Evolutionary conservation across 2,888 invertebrate genomes (phyloP).

Genomic region (Metellina segmentata): DNA sequence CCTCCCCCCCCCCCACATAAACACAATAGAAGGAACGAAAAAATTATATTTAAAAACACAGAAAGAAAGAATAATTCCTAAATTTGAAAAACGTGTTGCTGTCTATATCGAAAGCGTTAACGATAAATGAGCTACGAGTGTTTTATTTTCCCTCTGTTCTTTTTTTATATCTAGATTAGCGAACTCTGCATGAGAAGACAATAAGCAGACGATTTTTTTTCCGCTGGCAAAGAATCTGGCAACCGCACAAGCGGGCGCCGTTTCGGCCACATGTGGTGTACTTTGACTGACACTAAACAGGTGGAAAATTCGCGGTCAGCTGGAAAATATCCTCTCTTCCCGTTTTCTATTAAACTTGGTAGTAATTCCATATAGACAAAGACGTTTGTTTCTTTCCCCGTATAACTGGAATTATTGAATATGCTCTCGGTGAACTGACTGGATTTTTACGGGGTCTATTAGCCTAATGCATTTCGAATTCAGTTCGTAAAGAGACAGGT

Average conservation of each 20-base stretch:
- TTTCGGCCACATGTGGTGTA: constrained; percentile 66
- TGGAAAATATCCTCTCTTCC: constrained; percentile 46
- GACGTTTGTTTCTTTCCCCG: constrained; percentile 46
- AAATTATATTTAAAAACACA: neutral
- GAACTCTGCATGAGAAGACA: constrained; percentile 64
- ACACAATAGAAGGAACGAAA: neutral
- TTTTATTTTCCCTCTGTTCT: constrained; percentile 4
- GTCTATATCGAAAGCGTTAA: neutral
- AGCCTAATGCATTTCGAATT: constrained; percentile 24
- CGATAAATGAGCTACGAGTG: neutral
- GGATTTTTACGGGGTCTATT: constrained; percentile 32
- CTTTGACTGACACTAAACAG: constrained; percentile 69
- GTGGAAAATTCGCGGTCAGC: constrained; percentile 68
- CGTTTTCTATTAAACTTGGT: constrained; percentile 69
- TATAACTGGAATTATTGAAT: constrained; percentile 58
- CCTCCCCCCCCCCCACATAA: too few relatives aligned
- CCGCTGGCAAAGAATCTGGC: constrained; percentile 47
- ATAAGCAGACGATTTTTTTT: constrained; percentile 70
- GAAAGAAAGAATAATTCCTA: constrained; percentile 18
- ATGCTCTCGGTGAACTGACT: constrained; percentile 38
- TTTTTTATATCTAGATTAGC: constrained; percentile 43
- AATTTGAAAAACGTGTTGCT: neutral
- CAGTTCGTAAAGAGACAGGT: neutral
- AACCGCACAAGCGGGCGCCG: constrained; percentile 63
- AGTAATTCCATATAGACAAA: constrained; percentile 62